Conservation (phyloP, 2,888 invertebrate species). For the Amiota minor region DNA sequence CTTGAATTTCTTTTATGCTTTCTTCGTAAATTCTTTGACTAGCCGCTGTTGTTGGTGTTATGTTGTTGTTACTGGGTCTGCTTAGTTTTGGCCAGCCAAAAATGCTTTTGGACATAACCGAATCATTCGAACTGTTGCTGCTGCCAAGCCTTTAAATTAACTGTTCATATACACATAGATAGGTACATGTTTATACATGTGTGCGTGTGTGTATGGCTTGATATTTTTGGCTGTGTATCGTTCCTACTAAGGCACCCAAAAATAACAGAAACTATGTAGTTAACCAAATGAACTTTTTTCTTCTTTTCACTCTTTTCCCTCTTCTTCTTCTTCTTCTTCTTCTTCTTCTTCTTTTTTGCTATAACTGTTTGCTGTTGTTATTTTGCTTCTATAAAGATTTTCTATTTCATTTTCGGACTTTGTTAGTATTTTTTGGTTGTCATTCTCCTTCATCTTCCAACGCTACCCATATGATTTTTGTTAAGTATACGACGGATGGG, state of each 20-base stretch:
- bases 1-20: constrained; percentile 35
- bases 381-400: constrained; percentile 40
- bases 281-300: constrained; percentile 38
- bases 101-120: constrained; percentile 34
- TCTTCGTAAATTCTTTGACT: constrained; percentile 22
- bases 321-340: constrained; percentile 41
- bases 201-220: neutral
- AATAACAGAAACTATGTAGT: constrained; percentile 20
- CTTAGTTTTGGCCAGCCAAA: neutral
- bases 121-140: constrained; percentile 51
- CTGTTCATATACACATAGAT: constrained; percentile 49
- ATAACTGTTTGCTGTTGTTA: constrained; percentile 33
- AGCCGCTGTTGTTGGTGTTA: neutral
- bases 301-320: constrained; percentile 51
- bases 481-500: neutral
- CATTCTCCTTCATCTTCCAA: neutral
- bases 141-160: constrained; percentile 51
- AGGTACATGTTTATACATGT: neutral
- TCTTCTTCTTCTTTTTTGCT: constrained; percentile 33
- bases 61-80: too few species aligned
- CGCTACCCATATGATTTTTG: neutral
- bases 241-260: constrained; percentile 22
- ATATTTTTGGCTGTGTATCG: constrained; percentile 21
- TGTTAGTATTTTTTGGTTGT: constrained; percentile 39
- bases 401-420: constrained; percentile 48